phyloP scores from a whole-genome alignment of 2,888 invertebrate genomes.

The Rhagonycha fulva region DNA sequence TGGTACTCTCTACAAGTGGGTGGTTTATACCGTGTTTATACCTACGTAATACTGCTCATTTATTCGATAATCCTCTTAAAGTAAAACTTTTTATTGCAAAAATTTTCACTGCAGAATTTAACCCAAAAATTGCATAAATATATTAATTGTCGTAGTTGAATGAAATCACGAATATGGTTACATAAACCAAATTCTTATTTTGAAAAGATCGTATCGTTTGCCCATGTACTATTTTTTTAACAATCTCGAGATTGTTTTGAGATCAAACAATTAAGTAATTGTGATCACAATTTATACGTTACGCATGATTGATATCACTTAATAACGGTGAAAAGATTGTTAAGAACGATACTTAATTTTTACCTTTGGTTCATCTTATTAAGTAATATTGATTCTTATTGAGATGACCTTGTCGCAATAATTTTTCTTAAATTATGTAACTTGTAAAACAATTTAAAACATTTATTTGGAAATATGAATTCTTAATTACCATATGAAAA shows the following conservation, averaged over 20 bases:
- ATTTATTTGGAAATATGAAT: background rate
- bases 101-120: background rate
- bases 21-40: too few species aligned
- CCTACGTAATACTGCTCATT: background rate
- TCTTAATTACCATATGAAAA: background rate
- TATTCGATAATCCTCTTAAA: background rate
- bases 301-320: background rate
- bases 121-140: background rate
- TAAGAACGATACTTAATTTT: background rate
- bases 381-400: background rate
- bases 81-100: background rate
- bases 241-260: background rate
- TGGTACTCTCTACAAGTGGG: background rate
- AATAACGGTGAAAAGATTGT: background rate
- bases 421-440: background rate
- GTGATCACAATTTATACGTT: background rate
- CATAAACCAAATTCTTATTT: background rate
- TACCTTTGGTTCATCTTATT: background rate
- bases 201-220: background rate
- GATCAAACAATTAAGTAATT: background rate
- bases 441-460: background rate
- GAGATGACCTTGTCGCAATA: background rate
- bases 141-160: background rate
- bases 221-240: background rate
- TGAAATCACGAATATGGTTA: background rate